Evolutionary conservation across 2,888 invertebrate species (phyloP).

Genomic region (Drosophila bunnanda): DNA sequence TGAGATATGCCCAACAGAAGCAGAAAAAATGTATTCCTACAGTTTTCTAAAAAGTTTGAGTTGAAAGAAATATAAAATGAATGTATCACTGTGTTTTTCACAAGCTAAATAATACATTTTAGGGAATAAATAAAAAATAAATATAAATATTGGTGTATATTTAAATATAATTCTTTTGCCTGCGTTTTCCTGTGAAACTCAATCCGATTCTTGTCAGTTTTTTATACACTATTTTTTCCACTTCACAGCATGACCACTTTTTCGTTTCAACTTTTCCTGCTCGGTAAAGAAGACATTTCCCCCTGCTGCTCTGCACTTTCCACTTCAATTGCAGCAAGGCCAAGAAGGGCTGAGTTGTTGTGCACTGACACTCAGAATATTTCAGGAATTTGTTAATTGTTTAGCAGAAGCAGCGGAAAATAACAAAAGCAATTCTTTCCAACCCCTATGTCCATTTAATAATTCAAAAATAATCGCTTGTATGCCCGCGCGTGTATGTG

Average conservation of each 20-base stretch:
- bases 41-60: neutral
- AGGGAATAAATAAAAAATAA: too few relatives aligned
- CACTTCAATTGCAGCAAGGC: constrained; percentile 33
- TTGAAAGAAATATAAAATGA: neutral
- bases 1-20: constrained; percentile 32
- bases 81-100: neutral
- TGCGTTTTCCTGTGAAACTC: neutral
- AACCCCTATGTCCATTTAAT: constrained; percentile 68
- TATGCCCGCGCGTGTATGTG: constrained; percentile 33
- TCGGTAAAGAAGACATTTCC: constrained; percentile 18
- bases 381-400: constrained; percentile 75
- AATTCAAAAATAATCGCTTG: constrained; percentile 62
- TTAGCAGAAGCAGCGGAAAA: neutral
- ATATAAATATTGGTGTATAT: too few relatives aligned
- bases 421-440: constrained; percentile 1
- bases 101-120: neutral
- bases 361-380: constrained; percentile 57
- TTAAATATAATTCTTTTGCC: neutral
- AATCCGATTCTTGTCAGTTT: constrained; percentile 26
- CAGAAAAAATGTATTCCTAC: neutral
- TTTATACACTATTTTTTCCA: constrained; percentile 10
- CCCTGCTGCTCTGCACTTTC: constrained; percentile 24
- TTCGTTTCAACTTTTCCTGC: constrained; percentile 11
- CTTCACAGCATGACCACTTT: constrained; percentile 9
- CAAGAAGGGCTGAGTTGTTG: constrained; percentile 41